Evolutionary conservation across 2,113 vertebrate species (phyloP), one percentile per base, ranked within the genome.

Genomic region (Atractosteus spatula): DNA sequence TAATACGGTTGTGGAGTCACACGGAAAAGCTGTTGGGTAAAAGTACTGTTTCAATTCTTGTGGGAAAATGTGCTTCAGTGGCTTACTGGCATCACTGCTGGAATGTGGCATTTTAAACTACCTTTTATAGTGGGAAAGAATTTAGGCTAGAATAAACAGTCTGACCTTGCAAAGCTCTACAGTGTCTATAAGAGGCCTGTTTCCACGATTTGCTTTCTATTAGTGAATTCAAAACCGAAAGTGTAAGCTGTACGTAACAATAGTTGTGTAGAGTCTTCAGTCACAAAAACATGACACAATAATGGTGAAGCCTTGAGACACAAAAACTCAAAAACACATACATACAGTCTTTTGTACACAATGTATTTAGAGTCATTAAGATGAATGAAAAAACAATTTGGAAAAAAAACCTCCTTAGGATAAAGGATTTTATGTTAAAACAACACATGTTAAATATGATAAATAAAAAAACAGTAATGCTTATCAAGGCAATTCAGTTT

Each of bases 121-220:
- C 92, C 91, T 93, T 93, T 91, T 93, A 91, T 89, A 93, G 89
- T 93, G 91, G 90, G 92, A 94, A 93, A 91, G 90, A 92, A 94
- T 93, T 90, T 85, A 85, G 84, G 89, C 89, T 87, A 93, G 91
- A 91, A 91, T 92, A 93, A 94, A 93, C 88, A 91, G 83, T 89
- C 88, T 92, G 89, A 92, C 90, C 88, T 89, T 90, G 88, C 83
- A 91, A 91, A 93, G 91, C 89, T 88, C 88, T 89, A 85, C 89
- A 91, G 89, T 87, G 86, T 88, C 83, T 81, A 70, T 82, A 79
- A 71, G 76, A 81, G 92, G 81, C 77, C 82, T 80, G 83, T 79
- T 85, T 89, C 82, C 79, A 86, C 74, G 87, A 88, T 81, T 83
- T 80, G 81, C 82, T 80, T 89, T 88, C 76, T 83, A 82, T 77